Conservation (phyloP, 2,113 vertebrate genomes). For the Oryzias javanicus region DNA sequence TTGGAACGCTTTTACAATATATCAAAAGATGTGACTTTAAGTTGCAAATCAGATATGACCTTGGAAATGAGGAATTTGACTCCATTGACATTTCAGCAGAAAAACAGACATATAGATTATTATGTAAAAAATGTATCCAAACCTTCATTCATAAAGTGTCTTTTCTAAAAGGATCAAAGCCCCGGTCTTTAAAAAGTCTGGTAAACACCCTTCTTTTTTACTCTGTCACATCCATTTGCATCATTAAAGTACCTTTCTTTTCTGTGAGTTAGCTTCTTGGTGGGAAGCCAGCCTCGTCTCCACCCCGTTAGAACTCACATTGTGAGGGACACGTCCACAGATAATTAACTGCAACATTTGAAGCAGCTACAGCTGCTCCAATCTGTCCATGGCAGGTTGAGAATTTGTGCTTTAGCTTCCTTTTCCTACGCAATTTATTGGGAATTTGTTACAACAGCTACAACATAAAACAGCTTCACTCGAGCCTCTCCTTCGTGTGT, state of each 20-base stretch:
- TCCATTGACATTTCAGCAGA: too few relatives aligned
- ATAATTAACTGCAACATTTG: constrained; percentile 38
- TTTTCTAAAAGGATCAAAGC: neutral
- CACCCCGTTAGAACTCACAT: constrained; percentile 10
- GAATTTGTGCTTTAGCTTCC: constrained; percentile 11
- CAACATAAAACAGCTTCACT: constrained; percentile 9
- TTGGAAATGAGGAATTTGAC: too few relatives aligned
- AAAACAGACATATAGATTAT: too few relatives aligned
- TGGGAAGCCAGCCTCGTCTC: constrained; percentile 3
- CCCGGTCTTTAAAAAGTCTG: neutral
- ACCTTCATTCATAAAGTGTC: too few relatives aligned
- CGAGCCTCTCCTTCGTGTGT: too few relatives aligned
- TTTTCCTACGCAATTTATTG: constrained; percentile 18
- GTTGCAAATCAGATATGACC: too few relatives aligned
- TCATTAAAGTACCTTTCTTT: constrained; percentile 1
- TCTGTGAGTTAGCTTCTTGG: neutral
- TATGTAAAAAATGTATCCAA: too few relatives aligned
- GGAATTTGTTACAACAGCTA: constrained; percentile 10
- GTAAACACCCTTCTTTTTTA: neutral
- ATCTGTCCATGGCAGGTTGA: constrained; percentile 34
- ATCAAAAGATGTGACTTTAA: too few relatives aligned
- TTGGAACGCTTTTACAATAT: too few relatives aligned
- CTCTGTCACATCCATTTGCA: neutral
- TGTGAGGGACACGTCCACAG: constrained; percentile 14
- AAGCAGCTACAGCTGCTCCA: constrained; percentile 35